phyloP scores from a whole-genome alignment of 2,113 vertebrate species.

The Grammomys surdaster region DNA sequence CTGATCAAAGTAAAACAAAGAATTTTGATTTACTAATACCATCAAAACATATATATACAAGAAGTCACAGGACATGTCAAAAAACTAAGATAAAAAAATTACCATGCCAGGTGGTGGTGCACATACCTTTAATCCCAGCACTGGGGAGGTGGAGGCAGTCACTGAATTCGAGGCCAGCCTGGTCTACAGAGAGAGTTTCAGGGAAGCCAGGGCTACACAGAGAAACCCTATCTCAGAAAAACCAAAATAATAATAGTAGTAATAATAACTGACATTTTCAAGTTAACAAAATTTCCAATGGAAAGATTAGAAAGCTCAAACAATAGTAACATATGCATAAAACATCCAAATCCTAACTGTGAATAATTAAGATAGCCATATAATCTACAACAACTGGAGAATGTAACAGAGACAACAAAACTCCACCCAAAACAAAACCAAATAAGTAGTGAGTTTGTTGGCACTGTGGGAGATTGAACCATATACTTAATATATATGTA shows the following conservation, averaged over 20 bases:
- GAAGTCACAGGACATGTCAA: neutral
- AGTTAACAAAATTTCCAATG: neutral
- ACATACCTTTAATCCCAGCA: neutral
- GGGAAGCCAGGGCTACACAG: neutral
- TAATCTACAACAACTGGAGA: neutral
- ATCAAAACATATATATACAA: neutral
- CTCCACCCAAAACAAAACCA: neutral
- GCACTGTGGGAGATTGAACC: neutral
- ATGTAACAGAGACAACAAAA: neutral
- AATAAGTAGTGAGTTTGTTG: neutral
- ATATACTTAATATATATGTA: too few species aligned
- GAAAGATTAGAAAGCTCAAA: neutral
- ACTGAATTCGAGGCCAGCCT: neutral
- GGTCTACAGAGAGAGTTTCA: neutral
- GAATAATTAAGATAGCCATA: neutral
- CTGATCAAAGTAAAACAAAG: neutral
- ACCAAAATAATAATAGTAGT: too few species aligned
- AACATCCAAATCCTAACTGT: neutral
- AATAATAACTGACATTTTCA: neutral
- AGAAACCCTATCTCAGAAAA: neutral
- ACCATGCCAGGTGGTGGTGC: neutral
- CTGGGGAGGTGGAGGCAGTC: neutral
- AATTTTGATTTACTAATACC: neutral
- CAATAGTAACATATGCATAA: neutral
- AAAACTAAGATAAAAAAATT: neutral